Evolutionary conservation across 2,888 invertebrate species (phyloP).

Genomic region (Timema podura): DNA sequence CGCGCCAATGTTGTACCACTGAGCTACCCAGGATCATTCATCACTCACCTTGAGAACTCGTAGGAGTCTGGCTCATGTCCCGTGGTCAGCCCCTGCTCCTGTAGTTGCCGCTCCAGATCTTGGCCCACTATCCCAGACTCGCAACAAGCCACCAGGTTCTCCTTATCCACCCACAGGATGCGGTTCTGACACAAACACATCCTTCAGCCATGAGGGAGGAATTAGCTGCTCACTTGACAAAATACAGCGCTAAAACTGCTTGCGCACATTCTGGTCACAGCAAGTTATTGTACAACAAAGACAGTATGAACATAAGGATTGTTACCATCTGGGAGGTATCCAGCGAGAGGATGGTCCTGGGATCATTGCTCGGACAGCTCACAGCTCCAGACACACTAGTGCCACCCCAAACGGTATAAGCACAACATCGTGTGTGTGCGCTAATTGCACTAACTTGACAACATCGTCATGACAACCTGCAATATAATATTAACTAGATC

Average conservation of each 20-base stretch:
- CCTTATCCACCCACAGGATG: conserved; percentile 87
- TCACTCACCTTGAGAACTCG: conserved; percentile 90
- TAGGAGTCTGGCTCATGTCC: conserved; percentile 99
- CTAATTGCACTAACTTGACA: conserved; percentile 70
- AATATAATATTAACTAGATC: conserved; percentile 19
- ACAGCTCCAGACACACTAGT: conserved; percentile 89
- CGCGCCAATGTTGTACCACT: no score
- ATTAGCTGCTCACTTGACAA: background rate
- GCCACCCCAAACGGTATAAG: conserved; percentile 95
- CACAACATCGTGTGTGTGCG: conserved; percentile 68
- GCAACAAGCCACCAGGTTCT: conserved; percentile 74
- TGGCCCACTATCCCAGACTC: conserved; percentile 94
- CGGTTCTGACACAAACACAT: conserved; percentile 56
- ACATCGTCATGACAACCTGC: conserved; percentile 75
- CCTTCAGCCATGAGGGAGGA: background rate
- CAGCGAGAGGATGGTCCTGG: conserved; percentile 76
- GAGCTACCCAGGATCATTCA: no score
- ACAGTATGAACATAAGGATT: background rate
- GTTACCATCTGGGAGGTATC: conserved; percentile 89
- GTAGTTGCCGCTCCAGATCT: conserved; percentile 83
- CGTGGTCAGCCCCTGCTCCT: conserved; percentile 73
- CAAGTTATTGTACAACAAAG: background rate
- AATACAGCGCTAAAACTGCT: background rate
- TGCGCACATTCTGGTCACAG: background rate
- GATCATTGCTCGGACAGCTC: conserved; percentile 75